These are phyloP conservation scores for Drosophila yooni DNA, from an alignment of 2,888 invertebrate species.

Conservation along the genomic window DNA sequence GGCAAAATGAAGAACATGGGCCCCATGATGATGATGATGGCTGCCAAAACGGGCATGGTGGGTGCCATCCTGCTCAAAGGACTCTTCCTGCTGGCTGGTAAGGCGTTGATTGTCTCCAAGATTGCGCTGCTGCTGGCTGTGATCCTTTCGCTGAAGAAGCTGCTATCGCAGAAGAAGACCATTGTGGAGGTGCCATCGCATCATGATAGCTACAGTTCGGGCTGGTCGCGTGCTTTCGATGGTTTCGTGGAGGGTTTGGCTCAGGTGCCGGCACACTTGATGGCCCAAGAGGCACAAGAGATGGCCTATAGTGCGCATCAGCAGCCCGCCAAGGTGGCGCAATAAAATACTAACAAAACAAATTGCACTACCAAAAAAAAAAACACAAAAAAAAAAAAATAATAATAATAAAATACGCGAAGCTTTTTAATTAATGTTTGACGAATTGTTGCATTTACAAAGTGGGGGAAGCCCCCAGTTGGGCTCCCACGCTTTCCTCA, in stretches of 20 bases:
- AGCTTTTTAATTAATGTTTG: conserved; percentile 51
- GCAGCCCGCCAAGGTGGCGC: conserved; percentile 79
- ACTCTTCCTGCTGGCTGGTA: conserved; percentile 92
- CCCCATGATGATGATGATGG: conserved; percentile 90
- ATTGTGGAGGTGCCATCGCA: conserved; percentile 91
- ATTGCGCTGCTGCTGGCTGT: conserved; percentile 92
- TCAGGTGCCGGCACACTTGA: conserved; percentile 84
- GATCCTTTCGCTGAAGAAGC: conserved; percentile 92
- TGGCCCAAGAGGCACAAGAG: conserved; percentile 86
- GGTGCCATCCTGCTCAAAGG: conserved; percentile 93
- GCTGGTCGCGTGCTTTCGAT: conserved; percentile 87
- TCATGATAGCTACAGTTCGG: conserved; percentile 87
- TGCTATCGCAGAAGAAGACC: conserved; percentile 88
- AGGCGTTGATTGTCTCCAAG: conserved; percentile 93
- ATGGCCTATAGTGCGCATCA: conserved; percentile 88
- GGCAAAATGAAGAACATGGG: conserved; percentile 90
- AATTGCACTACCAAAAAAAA: conserved; percentile 24
- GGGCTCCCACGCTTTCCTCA: conserved; percentile 30
- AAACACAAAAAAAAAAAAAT: background rate
- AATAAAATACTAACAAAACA: conserved; percentile 42
- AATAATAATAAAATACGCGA: conserved; percentile 4
- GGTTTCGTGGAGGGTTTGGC: conserved; percentile 85
- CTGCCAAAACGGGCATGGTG: conserved; percentile 92
- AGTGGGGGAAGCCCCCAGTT: conserved; percentile 30
- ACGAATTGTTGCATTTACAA: conserved; percentile 60